These are phyloP conservation scores for Gymnoscopelus microlampas DNA, from an alignment of 2,797 vertebrate species.

Conservation along the genomic window DNA sequence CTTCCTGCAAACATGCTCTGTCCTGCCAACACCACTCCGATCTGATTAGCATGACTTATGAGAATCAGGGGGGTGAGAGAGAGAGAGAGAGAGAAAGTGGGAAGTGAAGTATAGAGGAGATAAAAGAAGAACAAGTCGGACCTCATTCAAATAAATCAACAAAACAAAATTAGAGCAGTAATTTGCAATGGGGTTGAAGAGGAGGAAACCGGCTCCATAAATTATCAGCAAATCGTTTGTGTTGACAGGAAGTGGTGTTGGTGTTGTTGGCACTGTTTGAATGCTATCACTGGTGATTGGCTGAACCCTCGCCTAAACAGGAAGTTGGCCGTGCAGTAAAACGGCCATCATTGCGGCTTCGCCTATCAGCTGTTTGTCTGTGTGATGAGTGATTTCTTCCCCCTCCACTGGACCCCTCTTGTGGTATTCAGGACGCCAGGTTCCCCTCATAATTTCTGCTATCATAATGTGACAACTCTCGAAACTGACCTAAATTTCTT, in stretches of 20 bases:
- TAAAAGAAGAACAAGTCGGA: too few species aligned
- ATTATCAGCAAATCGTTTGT: too few species aligned
- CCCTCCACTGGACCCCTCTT: conserved; percentile 55
- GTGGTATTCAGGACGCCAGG: conserved; percentile 51
- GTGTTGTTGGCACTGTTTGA: conserved; percentile 61
- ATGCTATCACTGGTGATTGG: conserved; percentile 64
- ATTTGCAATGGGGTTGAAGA: too few species aligned
- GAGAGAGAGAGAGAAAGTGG: too few species aligned
- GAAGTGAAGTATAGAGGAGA: too few species aligned
- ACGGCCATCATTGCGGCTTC: conserved; percentile 45
- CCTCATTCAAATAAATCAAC: too few species aligned
- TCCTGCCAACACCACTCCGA: conserved; percentile 71
- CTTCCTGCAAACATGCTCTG: conserved; percentile 79
- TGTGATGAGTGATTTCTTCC: conserved; percentile 80
- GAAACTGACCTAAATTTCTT: conserved; percentile 39
- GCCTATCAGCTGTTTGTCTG: conserved; percentile 71
- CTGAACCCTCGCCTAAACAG: conserved; percentile 68
- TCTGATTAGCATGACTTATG: conserved; percentile 76
- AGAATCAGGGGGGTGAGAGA: conserved; percentile 34
- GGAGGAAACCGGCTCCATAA: too few species aligned
- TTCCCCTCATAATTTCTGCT: conserved; percentile 68
- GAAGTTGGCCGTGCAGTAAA: conserved; percentile 66
- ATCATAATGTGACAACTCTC: conserved; percentile 44
- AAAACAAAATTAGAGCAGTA: too few species aligned
- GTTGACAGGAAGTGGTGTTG: neutral